Base-by-base conservation (phyloP, 2,888 invertebrate genomes). In the Anoplius nigerrimus region DNA sequence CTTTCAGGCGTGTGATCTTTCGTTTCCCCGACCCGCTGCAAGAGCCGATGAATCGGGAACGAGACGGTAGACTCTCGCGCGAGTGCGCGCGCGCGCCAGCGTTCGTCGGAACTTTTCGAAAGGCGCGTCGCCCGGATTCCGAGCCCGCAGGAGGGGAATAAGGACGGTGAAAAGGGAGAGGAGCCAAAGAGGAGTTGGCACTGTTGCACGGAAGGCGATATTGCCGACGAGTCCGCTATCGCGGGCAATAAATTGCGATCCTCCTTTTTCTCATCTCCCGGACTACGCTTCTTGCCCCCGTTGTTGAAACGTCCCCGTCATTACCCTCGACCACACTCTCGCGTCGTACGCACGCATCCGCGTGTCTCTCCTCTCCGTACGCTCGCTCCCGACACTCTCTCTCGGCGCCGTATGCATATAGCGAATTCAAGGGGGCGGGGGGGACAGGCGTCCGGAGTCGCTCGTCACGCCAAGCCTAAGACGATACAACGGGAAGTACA, bases 211-310 rank as follows among this genome's bases (percentile, higher is more conserved):
- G 80, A 83, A 85, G 80, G 81, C 82, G 79, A 83, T 82, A 83
- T 70, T 63, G 66, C 70, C 78, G 75, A 76, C 72, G 77, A 79
- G 76, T 48, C 71, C 71, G 74, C 79, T 84, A 84, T 85, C 84
- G 72, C 64, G 71, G 53, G 77, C 83, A 82, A 84, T 85, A 85
- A 84, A 85, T 85, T 83, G 76, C 78, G 79, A 76, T 79, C 76
- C 74, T 74, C 66, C 76, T 81, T 80, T 79, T 77, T 75, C 67
- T 66, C 65, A 65, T 69, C 72, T 70, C 65, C 71, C 71, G 61
- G 74, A 72, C 78, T 77, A 78, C n/a, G n/a, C 81, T 82, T 82
- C 81, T 82, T 82, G 78, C 74, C 72, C 62, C 72, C 72, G 74
- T 77, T 74, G 72, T 67, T 65, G 66, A 66, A 74, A 69, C 72